Evolutionary conservation across 2,113 vertebrate genomes (phyloP), one percentile per base, ranked within the genome.

Genomic region (Hassar affinis): DNA sequence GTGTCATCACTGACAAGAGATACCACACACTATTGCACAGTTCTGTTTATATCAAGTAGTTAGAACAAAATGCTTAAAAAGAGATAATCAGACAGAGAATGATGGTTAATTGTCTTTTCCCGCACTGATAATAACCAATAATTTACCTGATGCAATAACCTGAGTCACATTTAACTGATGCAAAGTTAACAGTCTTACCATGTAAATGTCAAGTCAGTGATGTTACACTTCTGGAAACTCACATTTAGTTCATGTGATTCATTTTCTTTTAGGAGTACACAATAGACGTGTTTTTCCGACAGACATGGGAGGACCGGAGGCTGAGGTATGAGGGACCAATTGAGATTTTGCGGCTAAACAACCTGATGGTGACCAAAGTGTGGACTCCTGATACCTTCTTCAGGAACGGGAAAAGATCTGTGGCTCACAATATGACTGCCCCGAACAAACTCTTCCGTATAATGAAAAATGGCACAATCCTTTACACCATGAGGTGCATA

Each of bases 381-480:
- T 99, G 98, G 98, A 99, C 97, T n/a, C 97, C 98, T 9, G 98
- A 99, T 89, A 99, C 98, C 72, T 99, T 99, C 92, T 99, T 99
- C 93, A 96, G 98, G 89, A 99, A 99, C 45, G 98, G 98, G 59
- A 99, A 99, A 92, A 97, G 94, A 91, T 99, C 97, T 6, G 97
- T 99, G 35, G 96, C 97, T 56, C 98, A 99, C 93, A 99, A 99
- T 89, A 99, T 99, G 96, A 99, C 98, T 22, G 97, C 97, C 14
- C 97, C 98, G 79, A 99, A 99, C 93, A 98, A 97, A 85, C 96
- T 99, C 52, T 99, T 99, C 93, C 95, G 98, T 88, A 99, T 99
- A 89, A 99, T 99, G 98, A 97, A 96, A 93, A 99, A 99, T 49
- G 98, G 98, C 84, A 99, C 97, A 88, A 98, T 99, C 90, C 94